Evolutionary conservation across 2,113 vertebrate genomes (phyloP), one percentile per base, ranked within the genome.

Genomic region (Drymodes brunneopygia): DNA sequence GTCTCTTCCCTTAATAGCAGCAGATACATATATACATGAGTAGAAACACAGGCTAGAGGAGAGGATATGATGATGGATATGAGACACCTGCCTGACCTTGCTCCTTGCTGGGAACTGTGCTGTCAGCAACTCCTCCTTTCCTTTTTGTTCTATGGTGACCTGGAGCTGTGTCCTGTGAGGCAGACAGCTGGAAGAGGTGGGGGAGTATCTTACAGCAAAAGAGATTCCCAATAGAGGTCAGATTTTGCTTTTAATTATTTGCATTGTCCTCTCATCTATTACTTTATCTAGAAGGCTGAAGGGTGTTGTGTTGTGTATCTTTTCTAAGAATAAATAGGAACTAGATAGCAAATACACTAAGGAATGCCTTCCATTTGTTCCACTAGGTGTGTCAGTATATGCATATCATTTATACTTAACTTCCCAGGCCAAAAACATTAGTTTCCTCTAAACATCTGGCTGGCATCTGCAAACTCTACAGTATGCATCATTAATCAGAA

Each of bases 371-470:
- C 84, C 67, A 94, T 96, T 98, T 95, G 89, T 96, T 96, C 93
- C 88, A 94, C 81, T 97, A 96, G 48, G 48, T 90, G 45, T 92
- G 81, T 95, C 90, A 94, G 35, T 84, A 53, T 86, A 73, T 74
- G 67, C 36, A 24, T 91, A 84, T 96, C 91, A 98, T 96, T 97
- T 96, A 94, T 96, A 88, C 6, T 72, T 94, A 70, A 92, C 73
- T 95, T 92, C 48, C 74, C 75, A 95, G 95, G 84, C 89, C 86
- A 96, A 97, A 97, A 96, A 1, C 56, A 84, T 93, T 74, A 16
- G 27, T 70, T 96, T 96, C 94, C 80, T 94, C 80, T 94, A 62
- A 97, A 96, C 97, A 97, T 97, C 97, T 98, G 97, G 86, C 85
- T 95, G 94, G 86, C 95, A 98, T 96, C 96, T 98, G 97, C 22